A percentile compares a stretch with the other conserved stretches of the same genome.
Evolutionary conservation across 2,797 vertebrate species (phyloP).

Genomic region (Paramormyrops hopkinsi): DNA sequence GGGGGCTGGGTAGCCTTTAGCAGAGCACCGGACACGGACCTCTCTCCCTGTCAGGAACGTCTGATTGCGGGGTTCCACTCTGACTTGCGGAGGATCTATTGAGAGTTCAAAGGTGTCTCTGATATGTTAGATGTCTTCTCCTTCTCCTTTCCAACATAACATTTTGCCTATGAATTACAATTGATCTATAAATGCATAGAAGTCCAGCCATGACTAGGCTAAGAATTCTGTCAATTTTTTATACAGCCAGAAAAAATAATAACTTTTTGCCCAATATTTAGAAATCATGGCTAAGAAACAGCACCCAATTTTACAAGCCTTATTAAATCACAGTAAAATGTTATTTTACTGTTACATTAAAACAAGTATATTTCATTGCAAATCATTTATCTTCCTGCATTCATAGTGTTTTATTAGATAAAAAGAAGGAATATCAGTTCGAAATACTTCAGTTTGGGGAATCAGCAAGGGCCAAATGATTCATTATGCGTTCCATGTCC

Average conservation of each 20-base stretch:
- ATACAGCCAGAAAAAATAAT: neutral
- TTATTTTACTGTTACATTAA: slow-evolving; percentile 33
- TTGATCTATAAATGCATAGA: neutral
- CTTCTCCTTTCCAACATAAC: neutral
- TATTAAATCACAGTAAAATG: neutral
- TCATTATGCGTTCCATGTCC: slow-evolving; percentile 47
- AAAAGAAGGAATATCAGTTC: slow-evolving; percentile 43
- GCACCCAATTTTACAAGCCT: neutral
- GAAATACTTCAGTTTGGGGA: slow-evolving; percentile 31
- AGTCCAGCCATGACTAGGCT: neutral
- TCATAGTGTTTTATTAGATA: slow-evolving; percentile 37
- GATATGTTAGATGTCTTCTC: neutral
- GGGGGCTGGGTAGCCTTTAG: slow-evolving; percentile 78
- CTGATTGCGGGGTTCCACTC: slow-evolving; percentile 75
- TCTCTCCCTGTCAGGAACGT: slow-evolving; percentile 77
- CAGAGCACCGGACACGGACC: slow-evolving; percentile 76
- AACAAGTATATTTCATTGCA: slow-evolving; percentile 42
- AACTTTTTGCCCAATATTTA: neutral
- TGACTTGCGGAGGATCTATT: slow-evolving; percentile 75
- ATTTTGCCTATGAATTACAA: neutral
- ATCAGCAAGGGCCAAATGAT: slow-evolving; percentile 44
- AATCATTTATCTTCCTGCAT: slow-evolving; percentile 34
- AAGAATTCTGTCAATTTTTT: neutral
- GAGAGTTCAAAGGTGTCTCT: neutral
- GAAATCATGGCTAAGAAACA: neutral